These are phyloP conservation scores for Oscheius sp. DNA, from an alignment of 2,888 invertebrate genomes.

Conservation along the genomic window DNA sequence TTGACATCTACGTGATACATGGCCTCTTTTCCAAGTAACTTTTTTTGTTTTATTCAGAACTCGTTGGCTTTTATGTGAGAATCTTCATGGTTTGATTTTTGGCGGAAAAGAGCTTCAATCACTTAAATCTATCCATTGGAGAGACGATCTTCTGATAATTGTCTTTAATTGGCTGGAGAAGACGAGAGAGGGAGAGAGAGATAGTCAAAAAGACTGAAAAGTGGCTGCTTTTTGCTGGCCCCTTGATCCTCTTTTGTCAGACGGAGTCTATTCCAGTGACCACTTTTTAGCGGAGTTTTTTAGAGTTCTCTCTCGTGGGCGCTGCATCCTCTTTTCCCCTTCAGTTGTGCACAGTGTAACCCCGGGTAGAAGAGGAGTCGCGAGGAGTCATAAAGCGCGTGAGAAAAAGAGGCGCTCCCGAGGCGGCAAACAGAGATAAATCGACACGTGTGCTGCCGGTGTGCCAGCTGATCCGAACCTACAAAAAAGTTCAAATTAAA, in stretches of 20 bases:
- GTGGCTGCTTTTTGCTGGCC: background rate
- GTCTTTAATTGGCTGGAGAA: background rate
- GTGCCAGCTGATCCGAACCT: conserved; percentile 17
- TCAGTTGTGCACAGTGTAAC: conserved; percentile 12
- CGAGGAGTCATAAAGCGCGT: conserved; percentile 25
- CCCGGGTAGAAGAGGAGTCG: no score
- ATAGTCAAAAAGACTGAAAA: background rate
- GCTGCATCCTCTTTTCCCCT: background rate
- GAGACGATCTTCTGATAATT: no score
- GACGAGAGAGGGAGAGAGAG: background rate
- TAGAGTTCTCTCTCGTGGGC: background rate
- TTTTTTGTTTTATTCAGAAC: no score
- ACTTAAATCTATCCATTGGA: no score
- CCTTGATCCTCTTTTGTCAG: background rate
- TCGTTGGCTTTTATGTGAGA: no score
- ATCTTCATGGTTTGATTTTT: no score
- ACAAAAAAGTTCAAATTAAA: background rate
- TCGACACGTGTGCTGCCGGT: conserved; percentile 26
- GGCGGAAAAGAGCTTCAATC: no score
- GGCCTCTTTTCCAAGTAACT: no score
- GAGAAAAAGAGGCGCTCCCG: conserved; percentile 21
- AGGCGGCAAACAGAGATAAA: conserved; percentile 28
- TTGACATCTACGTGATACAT: no score
- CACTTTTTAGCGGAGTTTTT: background rate
- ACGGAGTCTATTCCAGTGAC: background rate